phyloP scores from a whole-genome alignment of 2,113 vertebrate species.

The Heterocephalus glaber region DNA sequence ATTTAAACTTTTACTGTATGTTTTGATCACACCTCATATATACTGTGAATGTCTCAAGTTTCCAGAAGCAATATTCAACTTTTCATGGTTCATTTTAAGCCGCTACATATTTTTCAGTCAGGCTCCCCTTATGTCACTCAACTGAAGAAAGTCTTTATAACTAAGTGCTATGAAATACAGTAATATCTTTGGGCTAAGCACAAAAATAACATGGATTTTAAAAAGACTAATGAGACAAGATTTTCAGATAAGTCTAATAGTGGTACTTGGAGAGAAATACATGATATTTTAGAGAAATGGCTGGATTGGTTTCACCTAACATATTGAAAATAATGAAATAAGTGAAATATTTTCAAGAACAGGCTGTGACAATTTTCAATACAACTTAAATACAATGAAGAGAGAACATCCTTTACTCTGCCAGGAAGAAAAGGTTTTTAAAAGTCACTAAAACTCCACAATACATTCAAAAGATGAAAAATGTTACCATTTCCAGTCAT shows the following conservation, averaged over 20 bases:
- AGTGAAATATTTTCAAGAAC: conserved; percentile 27
- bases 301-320: neutral
- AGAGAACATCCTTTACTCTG: neutral
- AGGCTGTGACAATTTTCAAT: neutral
- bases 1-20: neutral
- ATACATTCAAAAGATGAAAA: conserved; percentile 43
- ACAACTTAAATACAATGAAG: conserved; percentile 34
- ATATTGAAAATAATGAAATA: conserved; percentile 53
- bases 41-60: neutral
- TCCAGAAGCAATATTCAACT: neutral
- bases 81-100: conserved; percentile 24
- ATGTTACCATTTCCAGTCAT: neutral
- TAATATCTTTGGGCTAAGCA: neutral
- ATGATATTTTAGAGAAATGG: conserved; percentile 10
- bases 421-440: neutral
- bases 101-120: conserved; percentile 34
- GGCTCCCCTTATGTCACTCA: neutral
- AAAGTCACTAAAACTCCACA: conserved; percentile 55
- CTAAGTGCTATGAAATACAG: neutral
- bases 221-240: neutral
- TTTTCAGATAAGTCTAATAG: conserved; percentile 9
- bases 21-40: neutral
- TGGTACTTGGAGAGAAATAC: conserved; percentile 16
- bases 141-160: neutral
- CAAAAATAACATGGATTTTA: conserved; percentile 17